A percentile compares a stretch with the other conserved stretches of the same genome.
Evolutionary conservation across 2,888 invertebrate species (phyloP).

Genomic region (Watsonalla binaria): DNA sequence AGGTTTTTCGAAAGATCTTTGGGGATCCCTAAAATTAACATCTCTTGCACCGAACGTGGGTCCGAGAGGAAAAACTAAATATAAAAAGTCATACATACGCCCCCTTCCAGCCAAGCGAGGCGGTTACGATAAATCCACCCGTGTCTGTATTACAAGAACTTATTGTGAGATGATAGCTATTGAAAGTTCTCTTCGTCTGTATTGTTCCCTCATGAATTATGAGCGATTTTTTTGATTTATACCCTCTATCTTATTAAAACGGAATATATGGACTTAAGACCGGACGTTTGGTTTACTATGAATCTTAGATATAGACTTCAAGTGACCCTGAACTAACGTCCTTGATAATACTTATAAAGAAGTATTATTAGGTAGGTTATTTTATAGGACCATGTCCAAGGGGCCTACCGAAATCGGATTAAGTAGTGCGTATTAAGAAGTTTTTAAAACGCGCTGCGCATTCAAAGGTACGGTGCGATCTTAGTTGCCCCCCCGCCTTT

Average conservation of each 20-base stretch:
- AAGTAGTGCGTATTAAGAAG: no score
- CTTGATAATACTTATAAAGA: no score
- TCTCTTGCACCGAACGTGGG: constrained; percentile 3
- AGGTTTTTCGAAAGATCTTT: neutral
- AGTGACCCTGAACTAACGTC: no score
- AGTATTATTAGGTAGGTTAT: no score
- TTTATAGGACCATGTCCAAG: no score
- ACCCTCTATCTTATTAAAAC: neutral
- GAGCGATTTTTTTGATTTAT: neutral
- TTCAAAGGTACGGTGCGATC: no score
- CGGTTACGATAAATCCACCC: constrained; percentile 48
- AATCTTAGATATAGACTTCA: no score
- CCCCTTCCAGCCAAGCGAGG: constrained; percentile 59
- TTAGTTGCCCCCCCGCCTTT: no score
- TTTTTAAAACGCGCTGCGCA: no score
- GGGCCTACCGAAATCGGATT: no score
- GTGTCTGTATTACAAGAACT: constrained; percentile 50
- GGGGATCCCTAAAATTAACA: neutral
- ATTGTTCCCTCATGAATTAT: constrained; percentile 6
- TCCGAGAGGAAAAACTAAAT: constrained; percentile 38
- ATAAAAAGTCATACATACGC: constrained; percentile 52
- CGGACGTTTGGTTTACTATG: no score
- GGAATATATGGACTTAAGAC: neutral
- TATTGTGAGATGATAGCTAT: constrained; percentile 37
- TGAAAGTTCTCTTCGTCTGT: constrained; percentile 14